A percentile compares a stretch with the other conserved stretches of the same genome.
These are phyloP conservation scores for Galerucella pusilla DNA, from an alignment of 2,888 invertebrate species.

Conservation along the genomic window DNA sequence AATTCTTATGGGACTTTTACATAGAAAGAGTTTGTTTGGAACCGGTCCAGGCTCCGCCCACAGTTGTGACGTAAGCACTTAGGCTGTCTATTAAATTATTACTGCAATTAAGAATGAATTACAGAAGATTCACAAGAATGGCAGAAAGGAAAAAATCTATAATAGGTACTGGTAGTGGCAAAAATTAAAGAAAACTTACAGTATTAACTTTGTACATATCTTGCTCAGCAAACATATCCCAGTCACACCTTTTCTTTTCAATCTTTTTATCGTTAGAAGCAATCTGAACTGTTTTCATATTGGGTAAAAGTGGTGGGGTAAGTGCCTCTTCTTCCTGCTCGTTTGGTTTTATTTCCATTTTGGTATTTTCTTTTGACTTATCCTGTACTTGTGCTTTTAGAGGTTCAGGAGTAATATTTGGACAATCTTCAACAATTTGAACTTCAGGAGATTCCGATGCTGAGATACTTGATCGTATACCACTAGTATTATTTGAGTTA, in stretches of 20 bases:
- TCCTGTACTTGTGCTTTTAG: constrained; percentile 20
- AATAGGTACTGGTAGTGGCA: too few relatives aligned
- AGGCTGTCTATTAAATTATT: background rate
- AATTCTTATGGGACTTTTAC: too few relatives aligned
- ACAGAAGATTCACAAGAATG: too few relatives aligned
- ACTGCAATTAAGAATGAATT: background rate
- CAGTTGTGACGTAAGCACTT: too few relatives aligned
- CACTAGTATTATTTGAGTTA: constrained; percentile 7
- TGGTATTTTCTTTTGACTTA: background rate
- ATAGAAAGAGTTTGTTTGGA: too few relatives aligned
- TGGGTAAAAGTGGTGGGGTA: constrained; percentile 63
- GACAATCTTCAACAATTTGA: constrained; percentile 20
- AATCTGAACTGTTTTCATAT: constrained; percentile 58
- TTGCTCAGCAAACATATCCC: constrained; percentile 95
- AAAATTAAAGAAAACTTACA: constrained; percentile 50
- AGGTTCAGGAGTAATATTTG: constrained; percentile 6
- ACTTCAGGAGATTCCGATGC: constrained; percentile 22
- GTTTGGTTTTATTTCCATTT: constrained; percentile 25
- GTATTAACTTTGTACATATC: constrained; percentile 75
- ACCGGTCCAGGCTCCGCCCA: too few relatives aligned
- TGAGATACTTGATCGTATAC: background rate
- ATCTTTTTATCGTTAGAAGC: constrained; percentile 55
- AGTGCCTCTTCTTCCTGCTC: constrained; percentile 58
- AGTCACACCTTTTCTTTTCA: constrained; percentile 71
- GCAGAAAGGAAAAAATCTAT: too few relatives aligned